A percentile compares a stretch with the other conserved stretches of the same genome.
These are phyloP conservation scores for Heterodera carotae DNA, from an alignment of 1,140 invertebrate species.

Conservation along the genomic window DNA sequence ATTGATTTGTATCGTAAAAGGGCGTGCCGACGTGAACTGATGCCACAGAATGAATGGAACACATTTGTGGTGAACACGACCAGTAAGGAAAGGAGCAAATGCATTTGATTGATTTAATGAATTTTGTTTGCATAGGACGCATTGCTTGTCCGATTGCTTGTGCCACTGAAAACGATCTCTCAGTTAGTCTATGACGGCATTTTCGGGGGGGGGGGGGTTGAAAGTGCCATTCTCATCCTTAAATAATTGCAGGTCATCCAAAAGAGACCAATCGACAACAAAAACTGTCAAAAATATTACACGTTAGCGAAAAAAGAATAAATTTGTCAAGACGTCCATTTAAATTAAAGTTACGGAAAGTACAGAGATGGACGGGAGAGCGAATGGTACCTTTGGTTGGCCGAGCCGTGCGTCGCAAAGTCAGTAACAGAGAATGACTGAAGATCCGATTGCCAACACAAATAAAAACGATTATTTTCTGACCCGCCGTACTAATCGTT, in stretches of 20 bases:
- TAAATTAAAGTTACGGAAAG: conserved; percentile 51
- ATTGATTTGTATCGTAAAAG: conserved; percentile 41
- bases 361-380: conserved; percentile 53
- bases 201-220: neutral
- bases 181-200: conserved; percentile 36
- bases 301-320: conserved; percentile 33
- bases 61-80: conserved; percentile 48
- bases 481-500: neutral
- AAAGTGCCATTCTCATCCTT: neutral
- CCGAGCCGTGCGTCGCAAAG: conserved; percentile 53
- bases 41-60: conserved; percentile 60
- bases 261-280: conserved; percentile 56
- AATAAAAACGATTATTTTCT: no score
- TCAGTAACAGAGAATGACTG: neutral
- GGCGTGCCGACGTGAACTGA: conserved; percentile 48
- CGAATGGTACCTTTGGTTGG: conserved; percentile 62
- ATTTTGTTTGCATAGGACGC: conserved; percentile 24
- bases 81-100: neutral
- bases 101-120: neutral
- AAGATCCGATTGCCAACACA: no score
- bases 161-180: conserved; percentile 55
- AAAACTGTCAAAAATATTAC: conserved; percentile 59
- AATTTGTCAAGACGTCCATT: neutral
- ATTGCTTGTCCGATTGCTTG: conserved; percentile 59
- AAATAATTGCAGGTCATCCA: conserved; percentile 47